Percentiles rank a stretch among this genome's conserved stretches.
These are phyloP conservation scores for Balaeniceps rex DNA, from an alignment of 2,113 vertebrate species.

Conservation along the genomic window DNA sequence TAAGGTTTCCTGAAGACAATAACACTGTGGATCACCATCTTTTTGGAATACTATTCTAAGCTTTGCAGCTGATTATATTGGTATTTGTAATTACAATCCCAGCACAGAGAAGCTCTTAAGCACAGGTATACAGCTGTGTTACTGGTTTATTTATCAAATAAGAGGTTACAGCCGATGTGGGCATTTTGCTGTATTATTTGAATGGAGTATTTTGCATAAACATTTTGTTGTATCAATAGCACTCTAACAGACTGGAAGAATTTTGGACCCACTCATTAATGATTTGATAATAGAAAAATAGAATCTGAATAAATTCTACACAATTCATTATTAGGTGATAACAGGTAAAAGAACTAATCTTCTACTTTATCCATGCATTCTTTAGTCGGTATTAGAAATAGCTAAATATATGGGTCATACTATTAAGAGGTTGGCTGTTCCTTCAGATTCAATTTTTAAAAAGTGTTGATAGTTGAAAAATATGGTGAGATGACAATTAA, in stretches of 20 bases:
- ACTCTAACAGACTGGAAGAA: neutral
- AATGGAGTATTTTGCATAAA: neutral
- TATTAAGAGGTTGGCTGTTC: neutral
- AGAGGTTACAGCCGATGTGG: neutral
- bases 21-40: neutral
- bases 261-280: neutral
- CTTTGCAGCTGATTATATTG: neutral
- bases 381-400: neutral
- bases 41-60: neutral
- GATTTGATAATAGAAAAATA: neutral
- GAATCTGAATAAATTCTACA: neutral
- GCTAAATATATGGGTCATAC: accelerated
- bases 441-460: neutral
- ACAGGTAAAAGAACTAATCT: neutral
- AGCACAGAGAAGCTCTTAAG: neutral
- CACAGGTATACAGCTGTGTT: neutral
- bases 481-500: neutral
- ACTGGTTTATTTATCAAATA: neutral
- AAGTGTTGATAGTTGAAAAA: neutral
- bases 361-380: neutral
- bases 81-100: neutral
- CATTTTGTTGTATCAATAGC: accelerated
- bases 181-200: neutral
- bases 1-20: neutral
- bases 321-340: neutral